A percentile compares a stretch with the other conserved stretches of the same genome.
phyloP scores from a whole-genome alignment of 1,140 invertebrate species.

The Neodiprion virginianus region DNA sequence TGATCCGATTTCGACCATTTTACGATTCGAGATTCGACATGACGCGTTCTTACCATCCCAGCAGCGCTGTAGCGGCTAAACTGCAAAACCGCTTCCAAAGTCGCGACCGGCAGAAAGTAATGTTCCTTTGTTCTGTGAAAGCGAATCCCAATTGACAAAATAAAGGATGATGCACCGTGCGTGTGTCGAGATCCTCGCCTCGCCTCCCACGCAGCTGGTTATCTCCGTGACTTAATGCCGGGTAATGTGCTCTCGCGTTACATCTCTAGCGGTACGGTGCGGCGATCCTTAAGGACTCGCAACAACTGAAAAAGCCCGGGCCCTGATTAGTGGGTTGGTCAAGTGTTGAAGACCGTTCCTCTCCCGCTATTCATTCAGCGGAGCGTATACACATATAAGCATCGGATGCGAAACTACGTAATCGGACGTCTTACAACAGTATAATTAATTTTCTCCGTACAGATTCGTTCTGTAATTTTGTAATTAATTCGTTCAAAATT shows the following conservation, averaged over 20 bases:
- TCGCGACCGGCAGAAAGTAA: slow-evolving; percentile 11
- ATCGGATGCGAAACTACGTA: too few species aligned
- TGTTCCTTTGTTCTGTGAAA: slow-evolving; percentile 12
- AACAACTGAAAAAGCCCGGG: neutral
- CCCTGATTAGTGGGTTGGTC: neutral
- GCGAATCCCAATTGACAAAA: slow-evolving; percentile 16
- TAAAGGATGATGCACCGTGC: slow-evolving; percentile 14
- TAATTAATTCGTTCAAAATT: too few species aligned
- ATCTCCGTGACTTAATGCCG: slow-evolving; percentile 60
- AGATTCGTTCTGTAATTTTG: too few species aligned
- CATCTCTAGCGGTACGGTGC: slow-evolving; percentile 46
- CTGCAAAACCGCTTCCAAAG: neutral
- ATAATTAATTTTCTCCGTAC: too few species aligned
- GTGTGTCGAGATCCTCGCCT: slow-evolving; percentile 22
- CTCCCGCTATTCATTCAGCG: neutral
- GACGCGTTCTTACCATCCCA: neutral
- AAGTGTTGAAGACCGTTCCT: neutral
- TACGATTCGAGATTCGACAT: too few species aligned
- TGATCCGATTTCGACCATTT: too few species aligned
- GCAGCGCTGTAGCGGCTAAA: neutral
- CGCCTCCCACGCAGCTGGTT: slow-evolving; percentile 57
- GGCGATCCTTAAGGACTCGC: neutral
- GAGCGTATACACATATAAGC: too few species aligned
- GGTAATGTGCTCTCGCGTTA: slow-evolving; percentile 59
- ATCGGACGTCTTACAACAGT: too few species aligned